phyloP scores from a whole-genome alignment of 2,888 invertebrate species.

The Aleiodes testaceus region DNA sequence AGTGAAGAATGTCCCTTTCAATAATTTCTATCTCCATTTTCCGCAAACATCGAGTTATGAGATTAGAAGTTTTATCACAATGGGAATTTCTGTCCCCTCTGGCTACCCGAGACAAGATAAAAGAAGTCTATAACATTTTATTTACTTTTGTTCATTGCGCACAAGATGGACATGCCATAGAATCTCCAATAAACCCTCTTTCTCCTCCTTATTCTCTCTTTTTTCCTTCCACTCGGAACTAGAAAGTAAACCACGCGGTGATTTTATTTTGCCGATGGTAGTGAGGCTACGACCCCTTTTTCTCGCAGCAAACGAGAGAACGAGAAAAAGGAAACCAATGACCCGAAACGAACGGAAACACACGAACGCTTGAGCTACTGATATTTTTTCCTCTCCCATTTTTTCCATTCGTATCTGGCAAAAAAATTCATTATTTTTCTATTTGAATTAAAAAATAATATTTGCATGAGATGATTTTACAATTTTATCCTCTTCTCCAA shows the following conservation, averaged over 20 bases:
- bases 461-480: too few species aligned
- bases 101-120: too few species aligned
- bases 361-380: not conserved
- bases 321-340: slow-evolving; percentile 13
- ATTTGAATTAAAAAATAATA: too few species aligned
- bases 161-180: not conserved
- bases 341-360: slow-evolving; percentile 31
- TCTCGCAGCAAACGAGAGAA: not conserved
- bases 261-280: slow-evolving; percentile 28
- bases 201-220: not conserved
- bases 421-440: slow-evolving; percentile 1
- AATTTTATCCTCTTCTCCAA: not conserved
- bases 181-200: not conserved
- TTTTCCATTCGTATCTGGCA: slow-evolving; percentile 5
- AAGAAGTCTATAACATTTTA: not conserved
- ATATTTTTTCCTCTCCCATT: slow-evolving; percentile 9
- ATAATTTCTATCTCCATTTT: too few species aligned
- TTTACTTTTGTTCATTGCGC: not conserved
- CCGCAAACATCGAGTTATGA: not conserved
- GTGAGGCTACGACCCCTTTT: slow-evolving; percentile 21
- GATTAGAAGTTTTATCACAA: not conserved
- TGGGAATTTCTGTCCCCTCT: not conserved
- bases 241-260: slow-evolving; percentile 15
- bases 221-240: not conserved
- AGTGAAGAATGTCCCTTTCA: too few species aligned